Evolutionary conservation across 1,140 invertebrate species (phyloP).

Genomic region (Drosophila eugracilis): DNA sequence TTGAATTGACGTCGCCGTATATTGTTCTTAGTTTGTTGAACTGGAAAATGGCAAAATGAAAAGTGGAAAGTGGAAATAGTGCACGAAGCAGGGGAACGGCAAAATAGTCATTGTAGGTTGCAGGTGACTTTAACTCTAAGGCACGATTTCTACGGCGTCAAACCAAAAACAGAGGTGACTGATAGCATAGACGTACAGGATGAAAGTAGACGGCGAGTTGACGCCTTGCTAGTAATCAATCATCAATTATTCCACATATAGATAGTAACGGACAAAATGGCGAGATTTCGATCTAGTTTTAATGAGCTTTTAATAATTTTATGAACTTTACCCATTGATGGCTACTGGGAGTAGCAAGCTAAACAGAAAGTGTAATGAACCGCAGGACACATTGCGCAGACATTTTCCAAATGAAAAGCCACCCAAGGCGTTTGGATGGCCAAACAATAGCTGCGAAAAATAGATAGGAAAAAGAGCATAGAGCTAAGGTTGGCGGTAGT

Average conservation of each 20-base stretch:
- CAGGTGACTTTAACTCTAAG: too few relatives aligned
- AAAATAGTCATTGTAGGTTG: too few relatives aligned
- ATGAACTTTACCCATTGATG: too few relatives aligned
- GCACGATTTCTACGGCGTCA: too few relatives aligned
- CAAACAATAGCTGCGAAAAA: constrained; percentile 64
- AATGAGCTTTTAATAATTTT: constrained; percentile 74
- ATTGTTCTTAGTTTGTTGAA: too few relatives aligned
- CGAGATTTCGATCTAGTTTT: constrained; percentile 63
- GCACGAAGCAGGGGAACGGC: too few relatives aligned
- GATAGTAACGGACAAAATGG: constrained; percentile 23
- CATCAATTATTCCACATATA: constrained; percentile 73
- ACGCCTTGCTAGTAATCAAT: constrained; percentile 50
- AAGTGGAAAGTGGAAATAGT: too few relatives aligned
- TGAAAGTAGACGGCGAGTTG: too few relatives aligned
- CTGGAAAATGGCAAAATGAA: too few relatives aligned
- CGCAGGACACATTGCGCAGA: constrained; percentile 77
- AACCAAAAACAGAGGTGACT: too few relatives aligned
- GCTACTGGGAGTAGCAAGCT: constrained; percentile 32
- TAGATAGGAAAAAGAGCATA: constrained; percentile 20
- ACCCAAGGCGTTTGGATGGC: constrained; percentile 71
- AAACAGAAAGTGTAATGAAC: constrained; percentile 80
- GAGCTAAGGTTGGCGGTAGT: not conserved
- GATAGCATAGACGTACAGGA: too few relatives aligned
- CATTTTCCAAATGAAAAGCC: constrained; percentile 77
- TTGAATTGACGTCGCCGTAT: too few relatives aligned